Evolutionary conservation across 2,888 invertebrate genomes (phyloP).

Genomic region (Argynnis bischoffii): DNA sequence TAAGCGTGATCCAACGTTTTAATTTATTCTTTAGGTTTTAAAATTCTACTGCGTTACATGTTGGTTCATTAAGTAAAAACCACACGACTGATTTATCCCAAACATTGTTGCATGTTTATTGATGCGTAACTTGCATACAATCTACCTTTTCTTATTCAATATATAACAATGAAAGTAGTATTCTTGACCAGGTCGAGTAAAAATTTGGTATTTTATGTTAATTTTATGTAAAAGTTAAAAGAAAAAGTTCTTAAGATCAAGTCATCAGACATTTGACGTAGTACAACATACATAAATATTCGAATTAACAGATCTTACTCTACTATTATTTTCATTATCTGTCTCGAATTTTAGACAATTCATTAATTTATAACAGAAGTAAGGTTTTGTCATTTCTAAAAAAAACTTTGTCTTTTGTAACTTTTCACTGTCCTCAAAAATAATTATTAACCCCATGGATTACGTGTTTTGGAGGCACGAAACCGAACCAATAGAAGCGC

Average conservation of each 20-base stretch:
- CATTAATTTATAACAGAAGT: too few relatives aligned
- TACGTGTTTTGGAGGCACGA: conserved; percentile 39
- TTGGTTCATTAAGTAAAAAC: conserved; percentile 2
- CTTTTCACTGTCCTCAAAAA: conserved; percentile 31
- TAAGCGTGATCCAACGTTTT: not conserved
- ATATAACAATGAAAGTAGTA: not conserved
- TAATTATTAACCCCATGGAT: conserved; percentile 35
- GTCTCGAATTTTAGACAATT: too few relatives aligned
- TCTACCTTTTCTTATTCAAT: not conserved
- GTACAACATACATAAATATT: too few relatives aligned
- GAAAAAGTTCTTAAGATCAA: too few relatives aligned
- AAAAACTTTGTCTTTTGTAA: conserved; percentile 10
- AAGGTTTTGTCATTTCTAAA: not conserved
- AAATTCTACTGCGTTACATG: not conserved
- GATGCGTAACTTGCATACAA: not conserved
- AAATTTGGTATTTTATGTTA: too few relatives aligned
- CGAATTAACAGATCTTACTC: too few relatives aligned
- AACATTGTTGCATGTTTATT: conserved; percentile 4
- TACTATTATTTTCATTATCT: too few relatives aligned
- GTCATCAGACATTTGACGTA: too few relatives aligned
- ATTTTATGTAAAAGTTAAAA: too few relatives aligned
- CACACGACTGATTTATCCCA: conserved; percentile 4
- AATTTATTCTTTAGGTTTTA: not conserved
- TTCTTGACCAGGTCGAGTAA: too few relatives aligned
- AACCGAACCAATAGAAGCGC: conserved; percentile 40